These are phyloP conservation scores for Monochamus alternatus DNA, from an alignment of 2,888 invertebrate genomes.

Conservation along the genomic window DNA sequence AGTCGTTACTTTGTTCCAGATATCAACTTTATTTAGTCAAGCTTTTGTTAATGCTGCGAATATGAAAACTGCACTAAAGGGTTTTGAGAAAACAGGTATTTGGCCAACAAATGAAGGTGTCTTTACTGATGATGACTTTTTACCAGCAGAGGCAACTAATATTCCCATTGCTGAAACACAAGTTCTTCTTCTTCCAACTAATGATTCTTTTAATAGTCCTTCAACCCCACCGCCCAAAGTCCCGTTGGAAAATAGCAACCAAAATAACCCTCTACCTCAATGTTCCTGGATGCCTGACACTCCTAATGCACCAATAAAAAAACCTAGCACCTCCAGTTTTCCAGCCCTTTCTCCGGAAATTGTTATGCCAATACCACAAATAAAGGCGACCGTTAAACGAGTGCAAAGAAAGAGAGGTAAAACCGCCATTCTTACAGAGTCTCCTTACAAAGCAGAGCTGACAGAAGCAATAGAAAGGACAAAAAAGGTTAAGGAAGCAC, in stretches of 20 bases:
- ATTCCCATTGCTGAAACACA: slow-evolving; percentile 6
- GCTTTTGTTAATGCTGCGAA: slow-evolving; percentile 2
- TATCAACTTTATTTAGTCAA: slow-evolving; percentile 6
- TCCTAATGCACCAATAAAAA: slow-evolving; percentile 4
- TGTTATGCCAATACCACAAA: slow-evolving; percentile 13
- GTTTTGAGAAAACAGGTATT: slow-evolving; percentile 8
- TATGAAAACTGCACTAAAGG: neutral
- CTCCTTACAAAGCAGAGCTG: slow-evolving; percentile 14
- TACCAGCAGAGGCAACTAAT: slow-evolving; percentile 6
- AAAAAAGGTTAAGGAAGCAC: slow-evolving; percentile 4
- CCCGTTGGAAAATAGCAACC: neutral
- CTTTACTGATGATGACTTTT: slow-evolving; percentile 12
- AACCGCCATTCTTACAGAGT: slow-evolving; percentile 16
- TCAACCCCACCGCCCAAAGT: neutral
- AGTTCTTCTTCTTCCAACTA: neutral
- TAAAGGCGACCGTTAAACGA: slow-evolving; percentile 12
- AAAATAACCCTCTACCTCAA: slow-evolving; percentile 7
- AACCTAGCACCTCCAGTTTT: slow-evolving; percentile 2
- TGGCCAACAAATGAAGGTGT: slow-evolving; percentile 1
- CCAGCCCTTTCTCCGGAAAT: slow-evolving; percentile 7
- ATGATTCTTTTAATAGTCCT: neutral
- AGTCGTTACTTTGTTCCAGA: slow-evolving; percentile 12
- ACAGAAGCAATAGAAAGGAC: slow-evolving; percentile 12
- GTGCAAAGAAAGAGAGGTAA: slow-evolving; percentile 16
- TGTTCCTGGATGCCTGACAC: neutral